phyloP scores from a whole-genome alignment of 37 sponge, comb jelly and placozoan genomes.

The Axinella damicornis region DNA sequence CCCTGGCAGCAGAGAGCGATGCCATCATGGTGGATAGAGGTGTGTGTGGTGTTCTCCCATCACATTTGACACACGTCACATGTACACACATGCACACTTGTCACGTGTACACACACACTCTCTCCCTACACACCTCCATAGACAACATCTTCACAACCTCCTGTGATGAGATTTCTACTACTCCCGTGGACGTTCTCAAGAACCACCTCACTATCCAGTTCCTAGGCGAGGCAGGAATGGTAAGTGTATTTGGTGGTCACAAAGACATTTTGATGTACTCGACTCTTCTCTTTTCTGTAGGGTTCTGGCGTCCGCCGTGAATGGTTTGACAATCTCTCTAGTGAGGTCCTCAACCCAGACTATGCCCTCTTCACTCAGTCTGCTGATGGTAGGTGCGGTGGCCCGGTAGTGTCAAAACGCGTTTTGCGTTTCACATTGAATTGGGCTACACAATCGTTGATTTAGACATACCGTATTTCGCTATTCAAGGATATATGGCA shows the following conservation, averaged over 20 bases:
- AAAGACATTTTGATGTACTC: background rate
- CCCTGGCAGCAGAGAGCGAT: constrained; percentile 24
- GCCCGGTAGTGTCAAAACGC: too few relatives aligned
- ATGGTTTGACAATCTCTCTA: constrained; percentile 93
- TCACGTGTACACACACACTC: too few relatives aligned
- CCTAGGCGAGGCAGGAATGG: constrained; percentile 91
- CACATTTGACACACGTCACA: too few relatives aligned
- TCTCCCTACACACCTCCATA: too few relatives aligned
- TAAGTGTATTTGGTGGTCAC: too few relatives aligned
- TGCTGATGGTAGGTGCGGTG: constrained; percentile 89
- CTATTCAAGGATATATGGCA: too few relatives aligned
- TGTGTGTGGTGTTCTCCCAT: background rate
- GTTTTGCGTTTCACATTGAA: too few relatives aligned
- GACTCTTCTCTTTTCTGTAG: background rate
- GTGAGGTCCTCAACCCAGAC: constrained; percentile 94
- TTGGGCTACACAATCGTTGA: too few relatives aligned
- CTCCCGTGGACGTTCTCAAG: constrained; percentile 52
- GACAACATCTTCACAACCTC: constrained; percentile 82
- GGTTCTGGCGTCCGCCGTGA: constrained; percentile 91
- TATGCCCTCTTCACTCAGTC: constrained; percentile 98
- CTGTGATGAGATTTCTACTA: constrained; percentile 54
- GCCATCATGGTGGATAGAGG: constrained; percentile 83
- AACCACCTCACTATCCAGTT: constrained; percentile 68
- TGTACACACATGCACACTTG: too few relatives aligned
- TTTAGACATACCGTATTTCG: too few relatives aligned